Conservation (phyloP, 2,113 vertebrate species). For the Seriola rivoliana region DNA sequence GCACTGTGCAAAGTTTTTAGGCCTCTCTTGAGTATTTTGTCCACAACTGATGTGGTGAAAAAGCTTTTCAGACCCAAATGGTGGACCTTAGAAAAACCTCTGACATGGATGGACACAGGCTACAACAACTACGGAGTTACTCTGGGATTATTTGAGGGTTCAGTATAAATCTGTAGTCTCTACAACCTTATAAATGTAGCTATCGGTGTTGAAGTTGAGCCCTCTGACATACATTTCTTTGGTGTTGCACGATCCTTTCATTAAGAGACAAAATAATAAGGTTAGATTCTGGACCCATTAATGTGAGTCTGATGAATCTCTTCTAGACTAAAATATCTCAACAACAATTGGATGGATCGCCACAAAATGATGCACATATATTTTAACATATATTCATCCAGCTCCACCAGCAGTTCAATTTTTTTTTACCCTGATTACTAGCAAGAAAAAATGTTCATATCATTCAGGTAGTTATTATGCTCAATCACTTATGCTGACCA, state of each 20-base stretch:
- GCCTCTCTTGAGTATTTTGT: conserved; percentile 29
- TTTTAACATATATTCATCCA: too few species aligned
- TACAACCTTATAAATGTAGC: not conserved
- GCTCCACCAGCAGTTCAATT: too few species aligned
- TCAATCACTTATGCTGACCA: too few species aligned
- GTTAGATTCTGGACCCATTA: not conserved
- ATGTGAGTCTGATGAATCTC: too few species aligned
- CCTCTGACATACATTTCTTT: too few species aligned
- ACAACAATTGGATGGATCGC: too few species aligned
- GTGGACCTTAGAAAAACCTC: not conserved
- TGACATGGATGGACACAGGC: not conserved
- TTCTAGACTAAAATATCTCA: too few species aligned
- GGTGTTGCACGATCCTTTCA: not conserved
- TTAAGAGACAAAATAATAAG: not conserved
- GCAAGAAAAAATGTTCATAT: not conserved
- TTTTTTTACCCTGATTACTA: not conserved
- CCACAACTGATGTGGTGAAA: conserved; percentile 13
- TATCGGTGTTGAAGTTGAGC: not conserved
- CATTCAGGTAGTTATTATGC: too few species aligned
- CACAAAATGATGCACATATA: too few species aligned
- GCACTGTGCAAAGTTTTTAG: not conserved
- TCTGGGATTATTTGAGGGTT: not conserved
- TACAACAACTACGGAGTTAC: not conserved
- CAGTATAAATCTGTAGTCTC: not conserved
- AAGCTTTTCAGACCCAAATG: conserved; percentile 35